Percentiles rank a stretch among this genome's conserved stretches.
phyloP scores from a whole-genome alignment of 1,140 invertebrate genomes.

The Dinothrombium tinctorium region DNA sequence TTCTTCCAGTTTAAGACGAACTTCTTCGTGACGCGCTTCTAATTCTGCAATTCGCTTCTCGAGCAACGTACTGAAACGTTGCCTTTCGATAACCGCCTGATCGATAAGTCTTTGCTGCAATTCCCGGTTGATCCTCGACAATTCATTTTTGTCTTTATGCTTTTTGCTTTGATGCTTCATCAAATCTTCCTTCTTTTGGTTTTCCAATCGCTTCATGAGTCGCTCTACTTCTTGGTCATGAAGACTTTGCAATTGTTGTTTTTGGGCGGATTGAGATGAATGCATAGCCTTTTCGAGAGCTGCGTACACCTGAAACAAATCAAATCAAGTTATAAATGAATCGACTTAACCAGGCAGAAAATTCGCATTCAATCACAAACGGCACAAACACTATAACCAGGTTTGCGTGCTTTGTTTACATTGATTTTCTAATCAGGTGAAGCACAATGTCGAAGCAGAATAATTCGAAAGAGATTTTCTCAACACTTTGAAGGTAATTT shows the following conservation, averaged over 20 bases:
- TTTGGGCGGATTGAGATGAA: slow-evolving; percentile 46
- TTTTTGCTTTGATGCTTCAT: slow-evolving; percentile 51
- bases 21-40: slow-evolving; percentile 11
- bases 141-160: slow-evolving; percentile 65
- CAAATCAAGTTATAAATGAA: too few relatives aligned
- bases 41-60: slow-evolving; percentile 14
- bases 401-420: too few relatives aligned
- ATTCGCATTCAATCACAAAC: too few relatives aligned
- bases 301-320: too few relatives aligned
- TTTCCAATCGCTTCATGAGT: too few relatives aligned
- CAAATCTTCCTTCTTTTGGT: slow-evolving; percentile 56
- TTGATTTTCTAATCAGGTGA: too few relatives aligned
- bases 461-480: too few relatives aligned
- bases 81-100: slow-evolving; percentile 21
- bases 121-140: slow-evolving; percentile 33
- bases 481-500: too few relatives aligned
- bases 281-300: slow-evolving; percentile 52
- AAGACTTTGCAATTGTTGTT: slow-evolving; percentile 30
- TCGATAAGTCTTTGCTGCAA: slow-evolving; percentile 23
- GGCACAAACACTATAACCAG: too few relatives aligned
- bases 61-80: slow-evolving; percentile 15
- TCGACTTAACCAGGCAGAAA: too few relatives aligned
- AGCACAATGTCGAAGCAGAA: too few relatives aligned
- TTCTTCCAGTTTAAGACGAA: slow-evolving; percentile 13
- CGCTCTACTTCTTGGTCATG: slow-evolving; percentile 31